Percentiles rank a stretch among this genome's conserved stretches.
These are phyloP conservation scores for Tympanoctomys barrerae DNA, from an alignment of 2,797 vertebrate species.

Conservation along the genomic window DNA sequence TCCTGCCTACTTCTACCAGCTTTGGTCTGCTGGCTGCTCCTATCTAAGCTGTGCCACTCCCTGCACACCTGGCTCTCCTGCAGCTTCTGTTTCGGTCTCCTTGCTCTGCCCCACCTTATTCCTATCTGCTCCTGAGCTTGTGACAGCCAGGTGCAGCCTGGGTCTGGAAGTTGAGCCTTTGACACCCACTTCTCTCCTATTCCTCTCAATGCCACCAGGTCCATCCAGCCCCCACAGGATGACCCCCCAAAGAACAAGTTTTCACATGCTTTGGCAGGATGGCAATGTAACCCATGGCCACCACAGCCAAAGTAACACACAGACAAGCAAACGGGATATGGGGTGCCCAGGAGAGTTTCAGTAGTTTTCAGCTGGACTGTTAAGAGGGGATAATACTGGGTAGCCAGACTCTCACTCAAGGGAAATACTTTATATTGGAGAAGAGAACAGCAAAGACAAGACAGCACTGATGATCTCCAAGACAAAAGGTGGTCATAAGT, in stretches of 20 bases:
- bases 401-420: background rate
- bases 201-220: background rate
- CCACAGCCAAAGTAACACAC: background rate
- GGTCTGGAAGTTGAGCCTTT: background rate
- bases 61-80: too few species aligned
- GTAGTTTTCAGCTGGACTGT: background rate
- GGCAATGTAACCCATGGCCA: background rate
- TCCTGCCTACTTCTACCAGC: background rate
- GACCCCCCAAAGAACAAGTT: background rate
- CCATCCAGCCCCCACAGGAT: background rate
- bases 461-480: too few species aligned
- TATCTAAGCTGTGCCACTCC: background rate
- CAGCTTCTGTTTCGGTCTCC: background rate
- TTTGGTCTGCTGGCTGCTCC: background rate
- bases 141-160: background rate
- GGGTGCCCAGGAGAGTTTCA: background rate
- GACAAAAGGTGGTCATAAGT: rapidly evolving
- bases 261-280: background rate
- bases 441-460: background rate
- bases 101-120: background rate
- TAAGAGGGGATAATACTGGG: background rate
- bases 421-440: background rate
- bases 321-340: background rate
- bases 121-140: background rate
- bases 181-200: background rate